Conservation (phyloP, 2,113 vertebrate species). For the Struthio camelus region DNA sequence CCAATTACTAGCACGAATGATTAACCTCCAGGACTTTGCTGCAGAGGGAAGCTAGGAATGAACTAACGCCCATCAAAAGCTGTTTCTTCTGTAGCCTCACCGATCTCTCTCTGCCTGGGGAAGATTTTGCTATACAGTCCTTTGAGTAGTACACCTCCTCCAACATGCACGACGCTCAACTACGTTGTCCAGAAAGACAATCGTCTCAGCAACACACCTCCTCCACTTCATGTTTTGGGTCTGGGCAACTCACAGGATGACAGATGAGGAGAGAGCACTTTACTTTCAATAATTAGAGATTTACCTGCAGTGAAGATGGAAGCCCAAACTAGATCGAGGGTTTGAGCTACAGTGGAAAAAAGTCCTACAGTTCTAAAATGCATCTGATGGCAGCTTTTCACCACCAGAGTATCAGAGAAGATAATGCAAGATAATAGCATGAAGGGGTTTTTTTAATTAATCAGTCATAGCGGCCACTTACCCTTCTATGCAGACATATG, state of each 20-base stretch:
- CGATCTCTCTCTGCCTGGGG: neutral
- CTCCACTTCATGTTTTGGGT: neutral
- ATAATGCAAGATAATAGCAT: neutral
- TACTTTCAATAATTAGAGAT: neutral
- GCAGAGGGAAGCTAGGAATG: neutral
- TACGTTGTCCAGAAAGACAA: neutral
- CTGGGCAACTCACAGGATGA: neutral
- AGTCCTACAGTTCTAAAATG: neutral
- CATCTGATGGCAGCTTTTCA: neutral
- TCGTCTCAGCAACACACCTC: neutral
- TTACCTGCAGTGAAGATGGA: neutral
- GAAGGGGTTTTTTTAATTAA: neutral
- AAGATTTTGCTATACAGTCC: neutral
- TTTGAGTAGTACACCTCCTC: neutral
- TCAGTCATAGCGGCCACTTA: constrained; percentile 2
- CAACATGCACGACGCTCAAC: neutral
- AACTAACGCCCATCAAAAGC: neutral
- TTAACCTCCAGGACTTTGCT: neutral
- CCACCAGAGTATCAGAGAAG: neutral
- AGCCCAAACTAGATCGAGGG: neutral
- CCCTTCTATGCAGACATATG: neutral
- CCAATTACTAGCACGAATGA: neutral
- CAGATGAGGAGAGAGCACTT: neutral
- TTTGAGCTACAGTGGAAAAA: neutral
- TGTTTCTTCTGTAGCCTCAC: neutral